Evolutionary conservation across 2,113 vertebrate genomes (phyloP).

Genomic region (Poicephalus meyeri): DNA sequence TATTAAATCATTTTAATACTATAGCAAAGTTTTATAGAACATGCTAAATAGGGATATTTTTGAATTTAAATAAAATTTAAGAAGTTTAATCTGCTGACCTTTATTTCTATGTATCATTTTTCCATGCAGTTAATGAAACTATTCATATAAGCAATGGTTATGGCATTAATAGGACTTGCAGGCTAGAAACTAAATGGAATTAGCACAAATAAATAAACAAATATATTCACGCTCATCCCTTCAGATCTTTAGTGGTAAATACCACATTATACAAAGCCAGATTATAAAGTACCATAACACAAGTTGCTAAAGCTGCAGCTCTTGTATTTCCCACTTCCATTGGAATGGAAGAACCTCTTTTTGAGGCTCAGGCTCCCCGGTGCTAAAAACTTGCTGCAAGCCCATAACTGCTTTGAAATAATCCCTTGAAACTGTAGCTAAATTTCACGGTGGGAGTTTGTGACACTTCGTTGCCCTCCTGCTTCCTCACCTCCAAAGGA

Average conservation of each 20-base stretch:
- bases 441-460: neutral
- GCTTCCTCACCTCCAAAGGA: neutral
- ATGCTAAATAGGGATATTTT: neutral
- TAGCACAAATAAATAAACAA: slow-evolving; percentile 34
- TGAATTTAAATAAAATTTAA: slow-evolving; percentile 26
- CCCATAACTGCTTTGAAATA: neutral
- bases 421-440: neutral
- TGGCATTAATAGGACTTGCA: neutral
- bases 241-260: slow-evolving; percentile 10
- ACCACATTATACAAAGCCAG: neutral
- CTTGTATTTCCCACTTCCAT: neutral
- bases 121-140: slow-evolving; percentile 9
- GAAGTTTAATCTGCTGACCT: neutral
- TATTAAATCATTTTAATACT: slow-evolving; percentile 20
- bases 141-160: neutral
- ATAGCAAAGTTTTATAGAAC: neutral
- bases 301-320: neutral
- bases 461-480: neutral
- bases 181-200: slow-evolving; percentile 27
- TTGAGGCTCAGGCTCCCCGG: fast-evolving
- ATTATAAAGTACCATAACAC: neutral
- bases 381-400: neutral
- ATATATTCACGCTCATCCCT: neutral
- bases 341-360: neutral
- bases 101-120: slow-evolving; percentile 32